Conservation (phyloP, 2,888 invertebrate genomes). For the Nezara viridula region DNA sequence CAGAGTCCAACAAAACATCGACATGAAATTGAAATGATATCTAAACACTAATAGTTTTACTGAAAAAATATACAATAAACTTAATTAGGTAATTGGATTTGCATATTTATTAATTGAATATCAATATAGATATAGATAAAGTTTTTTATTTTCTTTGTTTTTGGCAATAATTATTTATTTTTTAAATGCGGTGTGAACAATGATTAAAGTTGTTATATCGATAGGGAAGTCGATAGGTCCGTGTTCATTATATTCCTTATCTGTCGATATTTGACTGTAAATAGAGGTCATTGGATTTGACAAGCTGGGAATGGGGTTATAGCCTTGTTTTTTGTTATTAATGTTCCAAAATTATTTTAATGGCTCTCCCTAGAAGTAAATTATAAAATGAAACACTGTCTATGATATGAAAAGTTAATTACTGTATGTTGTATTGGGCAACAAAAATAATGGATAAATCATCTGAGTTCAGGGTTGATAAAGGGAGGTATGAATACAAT, state of each 20-base stretch:
- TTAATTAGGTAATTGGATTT: no score
- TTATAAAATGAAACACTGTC: background rate
- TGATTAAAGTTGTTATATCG: background rate
- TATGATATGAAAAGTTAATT: background rate
- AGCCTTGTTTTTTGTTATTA: background rate
- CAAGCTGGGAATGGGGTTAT: constrained; percentile 1
- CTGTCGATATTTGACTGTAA: background rate
- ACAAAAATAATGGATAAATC: constrained; percentile 56
- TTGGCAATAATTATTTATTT: no score
- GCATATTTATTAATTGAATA: no score
- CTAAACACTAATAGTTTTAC: no score
- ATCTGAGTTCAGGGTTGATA: constrained; percentile 56
- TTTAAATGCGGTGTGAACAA: no score
- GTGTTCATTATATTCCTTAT: background rate
- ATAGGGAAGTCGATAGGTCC: background rate
- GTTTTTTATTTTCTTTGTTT: no score
- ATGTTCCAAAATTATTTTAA: background rate
- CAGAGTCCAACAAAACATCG: no score
- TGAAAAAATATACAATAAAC: no score
- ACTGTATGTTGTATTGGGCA: background rate
- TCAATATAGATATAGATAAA: no score
- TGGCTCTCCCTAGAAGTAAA: background rate
- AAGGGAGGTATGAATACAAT: constrained; percentile 58
- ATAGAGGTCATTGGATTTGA: constrained; percentile 28
- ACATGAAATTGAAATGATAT: no score